These are phyloP conservation scores for Aplocera efformata DNA, from an alignment of 2,888 invertebrate species.

Conservation along the genomic window DNA sequence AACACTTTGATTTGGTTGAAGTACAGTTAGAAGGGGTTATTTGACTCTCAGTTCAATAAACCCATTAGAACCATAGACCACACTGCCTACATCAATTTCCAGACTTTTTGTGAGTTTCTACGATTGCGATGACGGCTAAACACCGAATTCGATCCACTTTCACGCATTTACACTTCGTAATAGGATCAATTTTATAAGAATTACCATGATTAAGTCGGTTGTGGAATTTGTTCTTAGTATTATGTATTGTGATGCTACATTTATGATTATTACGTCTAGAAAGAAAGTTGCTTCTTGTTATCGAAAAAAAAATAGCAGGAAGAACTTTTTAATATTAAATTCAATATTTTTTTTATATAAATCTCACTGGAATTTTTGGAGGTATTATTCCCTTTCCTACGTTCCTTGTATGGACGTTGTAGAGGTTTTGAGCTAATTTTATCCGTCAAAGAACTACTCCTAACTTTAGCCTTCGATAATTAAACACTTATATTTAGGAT, in stretches of 20 bases:
- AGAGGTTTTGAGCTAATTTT: too few species aligned
- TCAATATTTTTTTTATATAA: too few species aligned
- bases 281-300: too few species aligned
- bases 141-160: constrained; percentile 56
- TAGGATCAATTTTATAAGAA: constrained; percentile 26
- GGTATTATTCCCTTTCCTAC: too few species aligned
- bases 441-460: too few species aligned
- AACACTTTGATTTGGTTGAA: not conserved
- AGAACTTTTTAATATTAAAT: too few species aligned
- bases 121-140: constrained; percentile 39
- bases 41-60: constrained; percentile 2
- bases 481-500: too few species aligned
- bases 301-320: too few species aligned
- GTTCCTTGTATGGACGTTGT: too few species aligned
- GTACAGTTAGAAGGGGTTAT: not conserved
- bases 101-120: constrained; percentile 38
- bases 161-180: constrained; percentile 40
- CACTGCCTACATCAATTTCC: constrained; percentile 29
- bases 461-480: too few species aligned
- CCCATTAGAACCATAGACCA: constrained; percentile 5
- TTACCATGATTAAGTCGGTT: constrained; percentile 19
- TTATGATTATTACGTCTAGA: too few species aligned
- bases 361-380: too few species aligned
- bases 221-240: constrained; percentile 3
- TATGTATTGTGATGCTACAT: not conserved